Conservation (phyloP, 2,888 invertebrate species). For the Orthosia gothica region DNA sequence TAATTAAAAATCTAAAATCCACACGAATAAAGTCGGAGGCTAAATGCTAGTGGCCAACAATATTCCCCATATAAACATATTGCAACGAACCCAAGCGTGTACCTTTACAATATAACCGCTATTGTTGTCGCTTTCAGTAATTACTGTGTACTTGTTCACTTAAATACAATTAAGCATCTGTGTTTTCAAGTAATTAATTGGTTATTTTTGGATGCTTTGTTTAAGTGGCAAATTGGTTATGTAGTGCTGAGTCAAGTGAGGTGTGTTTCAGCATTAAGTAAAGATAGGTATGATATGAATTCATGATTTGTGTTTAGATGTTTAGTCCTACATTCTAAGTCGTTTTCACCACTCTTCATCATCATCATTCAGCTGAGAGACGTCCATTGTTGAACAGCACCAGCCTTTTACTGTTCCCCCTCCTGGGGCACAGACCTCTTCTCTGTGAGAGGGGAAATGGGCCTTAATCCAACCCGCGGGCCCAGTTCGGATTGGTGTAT, state of each 20-base stretch:
- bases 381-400: too few relatives aligned
- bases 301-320: not conserved
- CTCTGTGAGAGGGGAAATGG: too few relatives aligned
- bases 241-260: not conserved
- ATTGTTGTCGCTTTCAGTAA: conserved; percentile 47
- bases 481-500: too few relatives aligned
- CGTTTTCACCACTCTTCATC: too few relatives aligned
- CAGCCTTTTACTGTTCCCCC: too few relatives aligned
- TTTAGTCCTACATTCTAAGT: too few relatives aligned
- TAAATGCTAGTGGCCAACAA: conserved; percentile 1
- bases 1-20: not conserved
- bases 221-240: conserved; percentile 7
- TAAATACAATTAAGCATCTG: conserved; percentile 41
- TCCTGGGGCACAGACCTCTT: too few relatives aligned
- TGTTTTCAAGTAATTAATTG: conserved; percentile 43
- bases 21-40: not conserved
- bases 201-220: conserved; percentile 15
- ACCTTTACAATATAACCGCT: conserved; percentile 33
- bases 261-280: not conserved
- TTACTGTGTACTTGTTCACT: conserved; percentile 36
- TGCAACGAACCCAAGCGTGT: conserved; percentile 16
- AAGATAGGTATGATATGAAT: not conserved
- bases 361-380: too few relatives aligned
- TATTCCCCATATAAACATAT: conserved; percentile 23
- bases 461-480: too few relatives aligned